A percentile compares a stretch with the other conserved stretches of the same genome.
These are phyloP conservation scores for Dasypus novemcinctus DNA, from an alignment of 2,113 vertebrate species.

Conservation along the genomic window DNA sequence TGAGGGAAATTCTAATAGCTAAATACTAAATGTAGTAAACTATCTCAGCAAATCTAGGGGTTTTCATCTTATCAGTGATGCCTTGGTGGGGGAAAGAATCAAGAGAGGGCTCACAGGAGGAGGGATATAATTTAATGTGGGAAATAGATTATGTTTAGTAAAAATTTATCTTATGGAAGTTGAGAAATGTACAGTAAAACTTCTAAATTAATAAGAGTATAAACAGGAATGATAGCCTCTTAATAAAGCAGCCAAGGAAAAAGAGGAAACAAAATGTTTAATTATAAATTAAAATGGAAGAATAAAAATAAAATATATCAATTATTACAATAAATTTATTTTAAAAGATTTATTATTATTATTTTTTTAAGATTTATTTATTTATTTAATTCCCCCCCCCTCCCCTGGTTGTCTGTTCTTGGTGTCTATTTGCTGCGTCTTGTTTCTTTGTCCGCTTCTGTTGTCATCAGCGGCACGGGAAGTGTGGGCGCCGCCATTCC, in stretches of 20 bases:
- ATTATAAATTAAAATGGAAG: not conserved
- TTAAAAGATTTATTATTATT: too few relatives aligned
- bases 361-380: too few relatives aligned
- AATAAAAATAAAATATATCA: not conserved
- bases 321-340: not conserved
- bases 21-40: not conserved
- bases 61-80: not conserved
- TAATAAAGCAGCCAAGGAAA: not conserved
- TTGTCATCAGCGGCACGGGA: too few relatives aligned
- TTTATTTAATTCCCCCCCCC: too few relatives aligned
- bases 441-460: too few relatives aligned
- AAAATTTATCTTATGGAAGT: not conserved
- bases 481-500: too few relatives aligned
- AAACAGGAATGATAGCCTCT: not conserved
- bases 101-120: not conserved
- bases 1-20: not conserved
- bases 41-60: not conserved
- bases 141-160: not conserved
- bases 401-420: too few relatives aligned
- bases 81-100: not conserved
- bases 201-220: not conserved
- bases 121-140: not conserved
- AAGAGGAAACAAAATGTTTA: not conserved
- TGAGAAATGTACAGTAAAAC: not conserved
- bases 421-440: too few relatives aligned